These are phyloP conservation scores for Caenorhabditis tropicalis DNA, from an alignment of 1,140 invertebrate species.

Conservation along the genomic window DNA sequence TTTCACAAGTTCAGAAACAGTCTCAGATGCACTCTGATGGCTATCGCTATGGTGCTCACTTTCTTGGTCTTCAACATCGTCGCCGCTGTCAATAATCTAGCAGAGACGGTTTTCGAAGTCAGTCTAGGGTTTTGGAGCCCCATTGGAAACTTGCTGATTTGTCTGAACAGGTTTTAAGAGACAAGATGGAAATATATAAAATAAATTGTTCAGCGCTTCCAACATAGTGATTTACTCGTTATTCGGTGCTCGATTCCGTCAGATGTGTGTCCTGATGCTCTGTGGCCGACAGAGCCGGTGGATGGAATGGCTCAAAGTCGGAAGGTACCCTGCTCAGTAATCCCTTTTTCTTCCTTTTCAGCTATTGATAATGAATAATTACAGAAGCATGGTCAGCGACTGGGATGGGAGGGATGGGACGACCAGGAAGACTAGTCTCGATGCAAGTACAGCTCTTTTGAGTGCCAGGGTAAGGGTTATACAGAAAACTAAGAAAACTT, in stretches of 20 bases:
- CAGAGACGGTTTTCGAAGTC: constrained; percentile 63
- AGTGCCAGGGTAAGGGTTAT: neutral
- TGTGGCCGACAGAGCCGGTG: constrained; percentile 50
- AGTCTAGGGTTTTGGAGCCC: constrained; percentile 46
- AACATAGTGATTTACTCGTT: constrained; percentile 59
- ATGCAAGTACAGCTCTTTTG: constrained; percentile 22
- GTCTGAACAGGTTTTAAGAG: constrained; percentile 70
- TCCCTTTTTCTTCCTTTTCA: neutral
- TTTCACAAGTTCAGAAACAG: constrained; percentile 41
- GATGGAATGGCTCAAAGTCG: constrained; percentile 50
- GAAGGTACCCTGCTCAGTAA: constrained; percentile 39
- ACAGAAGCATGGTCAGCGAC: constrained; percentile 49
- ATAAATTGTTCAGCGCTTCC: constrained; percentile 38
- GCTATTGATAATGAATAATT: neutral
- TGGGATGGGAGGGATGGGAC: constrained; percentile 32
- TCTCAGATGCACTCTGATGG: constrained; percentile 71
- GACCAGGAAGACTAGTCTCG: constrained; percentile 7
- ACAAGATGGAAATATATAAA: no score
- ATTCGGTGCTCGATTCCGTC: constrained; percentile 56
- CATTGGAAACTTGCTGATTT: constrained; percentile 68
- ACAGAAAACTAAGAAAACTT: neutral
- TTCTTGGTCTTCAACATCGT: constrained; percentile 70
- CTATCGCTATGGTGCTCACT: constrained; percentile 65
- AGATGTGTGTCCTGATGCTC: constrained; percentile 58
- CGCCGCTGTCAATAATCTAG: constrained; percentile 67